Evolutionary conservation across 2,113 vertebrate species (phyloP), one percentile per base, ranked within the genome.

Genomic region (Cavia porcellus): DNA sequence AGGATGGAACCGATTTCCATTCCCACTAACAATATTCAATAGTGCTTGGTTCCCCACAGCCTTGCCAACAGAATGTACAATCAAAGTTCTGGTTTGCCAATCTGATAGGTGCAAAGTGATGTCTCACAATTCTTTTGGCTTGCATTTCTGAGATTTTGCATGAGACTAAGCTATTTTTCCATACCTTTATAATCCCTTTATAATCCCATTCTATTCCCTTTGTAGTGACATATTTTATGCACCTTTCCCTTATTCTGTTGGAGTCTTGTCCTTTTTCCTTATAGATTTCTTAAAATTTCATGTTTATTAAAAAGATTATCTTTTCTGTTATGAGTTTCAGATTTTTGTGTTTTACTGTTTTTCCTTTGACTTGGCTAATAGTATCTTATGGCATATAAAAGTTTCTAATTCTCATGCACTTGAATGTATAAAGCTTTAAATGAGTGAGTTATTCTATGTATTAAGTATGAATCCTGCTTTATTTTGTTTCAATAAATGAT

Each of bases 81-180:
- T 80, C 75, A 92, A 64, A 92, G 17, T 77, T 59, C 24, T 82
- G 84, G 35, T 52, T 20, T 74, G 92, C 96, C 94, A 96, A 82
- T 87, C 92, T 85, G 93, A 95, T 90, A 84, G 90, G 75, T 94
- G 57, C 74, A 89, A 91, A 92, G 68, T 82, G 57, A 95, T 32
- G 13, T 84, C 68, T 93, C 57, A 70, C 30, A 45, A 72, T 59
- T 47, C 38, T 57, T 92, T 72, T 80, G 47, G 86, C 2, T 97
- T 75, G 89, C 47, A 57, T 80, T 95, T 96, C 80, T 96, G 70
- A 85, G 85, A 90, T 94, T 95, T 20, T 90, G 80, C 75, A 55
- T 92, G 61, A 96, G 50, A 50, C 38, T 90, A 66, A 97, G 30
- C 47, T 86, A 83, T 57, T 86, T 96, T 74, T 94, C 89, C 28